Percentiles rank a stretch among this genome's conserved stretches.
Evolutionary conservation across 2,888 invertebrate genomes (phyloP).

Genomic region (Acleris holmiana): DNA sequence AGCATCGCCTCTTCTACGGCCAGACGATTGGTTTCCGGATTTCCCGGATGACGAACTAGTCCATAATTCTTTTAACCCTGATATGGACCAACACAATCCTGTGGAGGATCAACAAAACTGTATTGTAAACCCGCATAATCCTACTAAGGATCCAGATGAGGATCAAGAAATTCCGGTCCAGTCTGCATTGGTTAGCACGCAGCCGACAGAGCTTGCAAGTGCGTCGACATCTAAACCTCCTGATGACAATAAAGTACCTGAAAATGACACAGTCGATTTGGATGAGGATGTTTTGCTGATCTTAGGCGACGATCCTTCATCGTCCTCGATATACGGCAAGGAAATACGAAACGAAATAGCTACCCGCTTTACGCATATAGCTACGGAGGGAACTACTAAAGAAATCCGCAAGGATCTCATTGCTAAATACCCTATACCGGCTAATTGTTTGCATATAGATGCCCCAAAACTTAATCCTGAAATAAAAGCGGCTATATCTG

Average conservation of each 20-base stretch:
- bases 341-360: too few relatives aligned
- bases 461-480: too few relatives aligned
- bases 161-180: too few relatives aligned
- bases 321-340: too few relatives aligned
- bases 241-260: background rate
- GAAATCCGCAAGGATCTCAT: slow-evolving; percentile 24
- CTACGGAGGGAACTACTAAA: slow-evolving; percentile 23
- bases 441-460: slow-evolving; percentile 26
- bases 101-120: background rate
- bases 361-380: too few relatives aligned
- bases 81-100: background rate
- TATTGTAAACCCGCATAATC: background rate
- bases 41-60: slow-evolving; percentile 6
- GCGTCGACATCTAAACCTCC: background rate
- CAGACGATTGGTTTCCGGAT: slow-evolving; percentile 12
- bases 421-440: slow-evolving; percentile 28
- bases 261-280: background rate
- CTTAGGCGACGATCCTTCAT: too few relatives aligned
- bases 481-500: slow-evolving; percentile 10
- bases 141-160: too few relatives aligned
- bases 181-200: background rate
- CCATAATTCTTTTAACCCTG: background rate
- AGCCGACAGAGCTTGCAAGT: background rate
- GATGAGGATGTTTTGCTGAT: too few relatives aligned
- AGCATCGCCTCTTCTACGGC: slow-evolving; percentile 8